A percentile compares a stretch with the other conserved stretches of the same genome.
phyloP scores from a whole-genome alignment of 37 sponge, comb jelly and placozoan species.

The Theonella swinhoei region DNA sequence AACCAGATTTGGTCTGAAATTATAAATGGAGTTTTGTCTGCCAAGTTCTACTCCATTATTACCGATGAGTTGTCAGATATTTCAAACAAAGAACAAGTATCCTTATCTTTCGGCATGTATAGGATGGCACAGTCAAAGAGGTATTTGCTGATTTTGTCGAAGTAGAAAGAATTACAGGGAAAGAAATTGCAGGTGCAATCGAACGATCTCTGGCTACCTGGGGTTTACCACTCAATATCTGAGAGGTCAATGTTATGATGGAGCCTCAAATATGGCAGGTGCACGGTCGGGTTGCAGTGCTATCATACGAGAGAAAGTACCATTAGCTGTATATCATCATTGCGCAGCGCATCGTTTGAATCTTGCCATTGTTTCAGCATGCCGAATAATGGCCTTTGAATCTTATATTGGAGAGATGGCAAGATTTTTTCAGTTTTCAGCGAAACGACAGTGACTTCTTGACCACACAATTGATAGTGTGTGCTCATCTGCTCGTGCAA shows the following conservation, averaged over 20 bases:
- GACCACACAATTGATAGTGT: no score
- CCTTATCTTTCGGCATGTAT: slow-evolving; percentile 39
- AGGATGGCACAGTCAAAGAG: slow-evolving; percentile 22
- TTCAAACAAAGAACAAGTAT: slow-evolving; percentile 57
- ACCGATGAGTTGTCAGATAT: slow-evolving; percentile 66
- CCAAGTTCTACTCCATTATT: slow-evolving; percentile 63
- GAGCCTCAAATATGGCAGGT: slow-evolving; percentile 61
- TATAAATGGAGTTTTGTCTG: slow-evolving; percentile 26
- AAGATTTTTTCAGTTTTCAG: slow-evolving; percentile 51
- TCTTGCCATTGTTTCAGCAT: slow-evolving; percentile 60
- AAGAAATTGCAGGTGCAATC: slow-evolving; percentile 33
- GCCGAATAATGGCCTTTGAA: slow-evolving; percentile 38
- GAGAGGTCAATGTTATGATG: slow-evolving; percentile 67
- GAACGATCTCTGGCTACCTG: slow-evolving; percentile 18
- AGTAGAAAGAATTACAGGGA: slow-evolving; percentile 63
- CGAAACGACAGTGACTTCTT: slow-evolving; percentile 54
- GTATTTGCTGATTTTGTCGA: slow-evolving; percentile 62
- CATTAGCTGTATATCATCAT: slow-evolving; percentile 48
- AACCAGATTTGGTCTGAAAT: slow-evolving; percentile 21
- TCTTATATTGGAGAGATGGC: slow-evolving; percentile 49
- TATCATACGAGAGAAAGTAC: slow-evolving; percentile 44
- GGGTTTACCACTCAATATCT: slow-evolving; percentile 26
- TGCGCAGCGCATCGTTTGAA: slow-evolving; percentile 60
- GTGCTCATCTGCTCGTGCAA: no score
- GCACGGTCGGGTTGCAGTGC: slow-evolving; percentile 44